Percentiles rank a stretch among this genome's conserved stretches.
Conservation (phyloP, 92 coral and sea anemone species). For the Bergia sp. region DNA sequence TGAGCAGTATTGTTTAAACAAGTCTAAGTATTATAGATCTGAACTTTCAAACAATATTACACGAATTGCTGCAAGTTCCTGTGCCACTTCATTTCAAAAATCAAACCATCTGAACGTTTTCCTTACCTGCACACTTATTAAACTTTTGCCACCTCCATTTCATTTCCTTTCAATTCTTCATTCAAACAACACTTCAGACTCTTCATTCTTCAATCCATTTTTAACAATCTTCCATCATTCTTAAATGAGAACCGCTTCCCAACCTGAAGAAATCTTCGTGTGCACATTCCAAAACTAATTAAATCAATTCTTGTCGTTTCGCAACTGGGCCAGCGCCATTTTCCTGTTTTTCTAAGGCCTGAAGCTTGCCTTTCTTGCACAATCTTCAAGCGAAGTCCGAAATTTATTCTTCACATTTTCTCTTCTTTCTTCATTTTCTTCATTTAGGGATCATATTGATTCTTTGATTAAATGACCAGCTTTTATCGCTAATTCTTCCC, state of each 20-base stretch:
- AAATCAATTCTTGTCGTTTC: constrained; percentile 18
- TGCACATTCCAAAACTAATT: constrained; percentile 40
- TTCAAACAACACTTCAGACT: background rate
- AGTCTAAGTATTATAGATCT: no score
- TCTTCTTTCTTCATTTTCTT: constrained; percentile 46
- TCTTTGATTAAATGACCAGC: constrained; percentile 38
- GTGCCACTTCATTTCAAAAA: background rate
- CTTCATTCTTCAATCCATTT: constrained; percentile 32
- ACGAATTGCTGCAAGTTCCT: background rate
- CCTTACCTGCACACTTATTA: constrained; percentile 25
- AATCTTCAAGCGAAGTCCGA: constrained; percentile 52
- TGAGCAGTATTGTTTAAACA: background rate
- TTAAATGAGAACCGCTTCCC: constrained; percentile 1
- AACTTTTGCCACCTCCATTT: background rate
- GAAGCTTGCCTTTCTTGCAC: constrained; percentile 49
- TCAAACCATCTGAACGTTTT: background rate
- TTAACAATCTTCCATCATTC: background rate
- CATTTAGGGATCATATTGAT: constrained; percentile 13
- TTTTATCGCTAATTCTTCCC: constrained; percentile 30
- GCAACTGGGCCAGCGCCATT: background rate
- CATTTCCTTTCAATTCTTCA: constrained; percentile 18
- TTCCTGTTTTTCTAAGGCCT: constrained; percentile 23
- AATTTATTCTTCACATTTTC: constrained; percentile 35
- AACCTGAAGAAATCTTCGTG: constrained; percentile 25
- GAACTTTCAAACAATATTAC: no score